Base-by-base conservation (phyloP, 1,140 invertebrate genomes). In the Apis florea region DNA sequence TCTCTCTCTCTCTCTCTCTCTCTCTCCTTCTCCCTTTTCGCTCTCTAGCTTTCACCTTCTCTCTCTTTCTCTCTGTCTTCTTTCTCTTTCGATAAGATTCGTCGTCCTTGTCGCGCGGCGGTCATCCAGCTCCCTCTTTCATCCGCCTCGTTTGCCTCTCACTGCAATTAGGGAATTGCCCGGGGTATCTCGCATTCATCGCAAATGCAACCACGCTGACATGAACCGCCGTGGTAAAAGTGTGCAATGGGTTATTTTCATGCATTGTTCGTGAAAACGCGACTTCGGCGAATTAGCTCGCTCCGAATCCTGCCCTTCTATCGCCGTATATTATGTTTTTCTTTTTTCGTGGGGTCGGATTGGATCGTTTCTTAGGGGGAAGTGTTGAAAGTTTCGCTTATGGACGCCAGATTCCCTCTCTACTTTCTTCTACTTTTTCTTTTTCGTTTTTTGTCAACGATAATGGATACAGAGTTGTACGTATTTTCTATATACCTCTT, bases 161-260 rank as follows among this genome's bases (percentile, higher is more conserved):
- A 89, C 89, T 90, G 90, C 90, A 90, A 92, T 92, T 92, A 92
- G 88, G 88, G 85, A 91, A 90, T 90, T 86, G 90, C 91, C 91
- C 83, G 83, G 63, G 90, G 91, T 89, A 82, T 73, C 88, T 89
- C 89, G 90, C 87, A 91, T 92, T 92, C 88, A 92, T 88, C 87
- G 88, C 89, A 81, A 72, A 86, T 86, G 80, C 77, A 90, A 90
- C 86, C 86, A 85, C 79, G 86, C 85, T 90, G 89, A 89, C 89
- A 86, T 82, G 87, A 79, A 74, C 69, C 68, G 83, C 78, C 86
- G 76, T 74, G 79, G 82, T 78, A 89, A 87, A 89, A 81, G 76
- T 85, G 85, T 73, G 82, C 85, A 85, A 89, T 87, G 85, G 84
- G 79, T 89, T 88, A 89, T 89, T 89, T 89, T 89, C 83, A 85